Evolutionary conservation across 2,113 vertebrate species (phyloP), one percentile per base, ranked within the genome.

Genomic region (Tachysurus vachellii): DNA sequence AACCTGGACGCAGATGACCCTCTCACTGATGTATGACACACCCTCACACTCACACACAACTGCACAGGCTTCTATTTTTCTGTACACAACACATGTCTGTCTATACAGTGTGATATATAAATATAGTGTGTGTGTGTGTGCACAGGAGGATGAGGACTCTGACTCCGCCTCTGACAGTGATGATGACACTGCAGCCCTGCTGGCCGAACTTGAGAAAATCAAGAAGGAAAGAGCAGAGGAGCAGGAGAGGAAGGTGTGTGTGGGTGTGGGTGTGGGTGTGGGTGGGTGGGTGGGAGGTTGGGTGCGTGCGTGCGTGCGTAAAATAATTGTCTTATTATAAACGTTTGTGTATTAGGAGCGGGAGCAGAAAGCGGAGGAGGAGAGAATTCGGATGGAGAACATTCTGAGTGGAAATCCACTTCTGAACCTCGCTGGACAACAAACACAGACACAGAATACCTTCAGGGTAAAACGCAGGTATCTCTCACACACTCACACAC

Each of bases 401-500:
- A 99, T 99, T 86, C 91, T 99, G 87, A 99, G 98, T 73, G 98
- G 98, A 21, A 99, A 99, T 92, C 98, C 98, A 1, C 92, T 99
- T 87, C 96, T 99, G 88, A 97, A 98, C 88, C 96, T 99, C 70
- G 97, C 97, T 0, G 97, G 97, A 31, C 97, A 98, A 59, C 96
- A 93, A 8, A 5, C 94, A 80, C 14, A 87, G 1, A 62, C 94
- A 94, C 97, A 95, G 86, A 94, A 91, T 71, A 94, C 95, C 73
- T 99, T 99, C 94, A 98, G 95, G 91, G 98, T 99, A 87, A 99
- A 99, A 92, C 96, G 98, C 93, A 98, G 98, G 98, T 98, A 96
- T 71, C 17, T 84, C 36, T 56, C 66, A 23, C 42, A 64, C 31
- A 50, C 47, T 7, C 47, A 50, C 47, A 50, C 47, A 50, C 47